Evolutionary conservation across 2,888 invertebrate species (phyloP).

Genomic region (Pandemis cinnamomeana): DNA sequence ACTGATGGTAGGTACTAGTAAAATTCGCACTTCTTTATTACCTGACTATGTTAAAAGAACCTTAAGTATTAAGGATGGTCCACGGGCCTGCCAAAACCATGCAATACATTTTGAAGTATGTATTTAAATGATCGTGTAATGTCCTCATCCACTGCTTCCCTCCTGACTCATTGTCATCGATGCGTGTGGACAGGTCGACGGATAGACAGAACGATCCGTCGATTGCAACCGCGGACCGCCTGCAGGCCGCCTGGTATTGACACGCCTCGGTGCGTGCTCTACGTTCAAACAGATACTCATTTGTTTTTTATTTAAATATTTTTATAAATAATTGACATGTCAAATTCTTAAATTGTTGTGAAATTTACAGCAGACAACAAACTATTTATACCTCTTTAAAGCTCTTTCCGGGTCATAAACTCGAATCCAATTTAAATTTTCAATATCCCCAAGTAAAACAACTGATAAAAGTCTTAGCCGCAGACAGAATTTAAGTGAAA

Average conservation of each 20-base stretch:
- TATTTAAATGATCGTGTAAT: neutral
- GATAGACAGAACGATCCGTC: conserved; percentile 39
- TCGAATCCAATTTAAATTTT: conserved; percentile 41
- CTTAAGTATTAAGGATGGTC: neutral
- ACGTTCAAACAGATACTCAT: conserved; percentile 8
- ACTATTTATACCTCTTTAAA: conserved; percentile 12
- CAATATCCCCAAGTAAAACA: conserved; percentile 42
- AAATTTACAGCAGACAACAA: neutral
- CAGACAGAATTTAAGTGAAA: conserved; percentile 42
- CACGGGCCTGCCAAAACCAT: neutral
- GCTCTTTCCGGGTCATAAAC: conserved; percentile 39
- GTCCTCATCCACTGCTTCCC: conserved; percentile 4
- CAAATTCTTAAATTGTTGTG: neutral
- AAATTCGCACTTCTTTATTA: no score
- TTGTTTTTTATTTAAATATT: neutral
- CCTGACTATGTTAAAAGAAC: no score
- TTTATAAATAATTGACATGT: neutral
- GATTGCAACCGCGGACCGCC: conserved; percentile 45
- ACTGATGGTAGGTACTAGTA: no score
- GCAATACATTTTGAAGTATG: neutral
- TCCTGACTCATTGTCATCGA: conserved; percentile 2
- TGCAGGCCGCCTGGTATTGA: conserved; percentile 50
- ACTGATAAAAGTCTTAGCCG: conserved; percentile 42
- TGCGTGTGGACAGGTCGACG: conserved; percentile 19
- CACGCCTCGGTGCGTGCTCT: conserved; percentile 42